Base-by-base conservation (phyloP, 2,888 invertebrate species). In the Cylloceria caligata region DNA sequence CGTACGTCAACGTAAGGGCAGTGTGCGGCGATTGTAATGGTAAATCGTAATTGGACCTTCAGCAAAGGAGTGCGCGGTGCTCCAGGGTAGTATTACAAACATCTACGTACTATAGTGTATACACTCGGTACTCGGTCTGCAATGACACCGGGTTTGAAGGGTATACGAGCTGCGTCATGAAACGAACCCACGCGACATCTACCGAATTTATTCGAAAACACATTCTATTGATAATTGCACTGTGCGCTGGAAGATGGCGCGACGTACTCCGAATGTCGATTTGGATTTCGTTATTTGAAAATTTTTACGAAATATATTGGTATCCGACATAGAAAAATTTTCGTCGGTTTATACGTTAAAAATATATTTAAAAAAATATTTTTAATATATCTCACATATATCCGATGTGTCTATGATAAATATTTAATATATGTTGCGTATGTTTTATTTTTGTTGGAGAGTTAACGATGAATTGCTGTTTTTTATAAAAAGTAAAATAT, bases 21-120 rank as follows among this genome's bases (percentile, higher is more conserved):
- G 77, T 65, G 67, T 57, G 60, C 68, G 74, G 69, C 60, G 71
- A 78, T 75, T 69, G 78, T 69, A 78, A 82, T 79, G 74, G 74
- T 78, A 82, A 82, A 82, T 74, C 65, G 74, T 82, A 82, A 82
- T 82, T 74, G 74, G 65, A 82, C 67, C 65, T 78, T 64, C 64
- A 79, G 71, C 81, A 67, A 60, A 30, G 57, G 42, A 64, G 71
- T 69, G 62, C 77, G 27, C 11, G 30, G 49, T 19, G 57, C 21
- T 39, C 24, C 27, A 65, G 62, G 52, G 16, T 81, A 34, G 55
- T 45, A 79, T 71, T 75, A 78, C 78, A 82, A 82, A 82, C 55
- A 71, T 82, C 74, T 42, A 71, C 74, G 55, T 39, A 45, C 65
- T 64, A 47, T 62, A 68, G 42, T 68, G 78, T 67, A 49, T 19